These are phyloP conservation scores for Lampropteryx suffumata DNA, from an alignment of 2,888 invertebrate genomes.

Conservation along the genomic window DNA sequence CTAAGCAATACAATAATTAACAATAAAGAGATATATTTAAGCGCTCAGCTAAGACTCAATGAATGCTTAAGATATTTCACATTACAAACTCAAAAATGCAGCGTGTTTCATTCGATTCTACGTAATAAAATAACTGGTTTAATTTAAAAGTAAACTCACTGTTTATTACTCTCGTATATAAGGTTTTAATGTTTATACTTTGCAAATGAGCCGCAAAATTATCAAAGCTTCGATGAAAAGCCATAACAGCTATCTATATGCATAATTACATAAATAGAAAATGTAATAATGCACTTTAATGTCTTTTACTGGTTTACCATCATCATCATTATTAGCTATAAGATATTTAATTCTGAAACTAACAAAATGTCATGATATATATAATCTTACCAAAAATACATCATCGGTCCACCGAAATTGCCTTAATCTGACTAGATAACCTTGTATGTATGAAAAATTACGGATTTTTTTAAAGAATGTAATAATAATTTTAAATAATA, in stretches of 20 bases:
- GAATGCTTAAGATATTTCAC: constrained; percentile 15
- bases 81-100: constrained; percentile 29
- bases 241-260: constrained; percentile 16
- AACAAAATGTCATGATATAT: no score
- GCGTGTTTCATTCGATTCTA: constrained; percentile 20
- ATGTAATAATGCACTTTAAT: not conserved
- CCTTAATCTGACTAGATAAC: no score
- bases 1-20: no score
- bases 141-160: constrained; percentile 21
- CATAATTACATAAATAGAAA: constrained; percentile 4
- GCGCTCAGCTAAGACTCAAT: not conserved
- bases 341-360: no score
- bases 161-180: constrained; percentile 32
- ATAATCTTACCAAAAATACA: no score
- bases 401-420: no score
- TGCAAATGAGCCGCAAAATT: constrained; percentile 36
- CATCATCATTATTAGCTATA: no score
- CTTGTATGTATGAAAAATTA: no score
- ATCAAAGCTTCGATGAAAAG: constrained; percentile 32
- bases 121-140: constrained; percentile 30
- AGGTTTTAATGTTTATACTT: constrained; percentile 32
- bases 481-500: no score
- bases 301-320: not conserved
- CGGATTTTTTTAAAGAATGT: no score
- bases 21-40: constrained; percentile 28